A percentile compares a stretch with the other conserved stretches of the same genome.
Evolutionary conservation across 2,797 vertebrate genomes (phyloP).

Genomic region (Rhynchotus rufescens): DNA sequence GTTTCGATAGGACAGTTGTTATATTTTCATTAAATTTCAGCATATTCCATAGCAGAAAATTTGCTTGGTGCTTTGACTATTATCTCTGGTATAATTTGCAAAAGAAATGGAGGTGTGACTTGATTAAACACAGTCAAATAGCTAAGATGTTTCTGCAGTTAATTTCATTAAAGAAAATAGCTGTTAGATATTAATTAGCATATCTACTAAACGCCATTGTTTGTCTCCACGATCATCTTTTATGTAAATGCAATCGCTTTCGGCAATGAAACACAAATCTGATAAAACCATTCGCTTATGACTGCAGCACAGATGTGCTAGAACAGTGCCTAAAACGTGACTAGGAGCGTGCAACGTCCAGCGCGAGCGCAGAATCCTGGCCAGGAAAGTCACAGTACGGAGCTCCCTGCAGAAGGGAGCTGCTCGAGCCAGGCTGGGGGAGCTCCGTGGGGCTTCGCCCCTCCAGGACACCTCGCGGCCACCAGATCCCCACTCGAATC

Average conservation of each 20-base stretch:
- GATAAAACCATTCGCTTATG: background rate
- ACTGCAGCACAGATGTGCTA: background rate
- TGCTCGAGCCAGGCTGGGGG: no score
- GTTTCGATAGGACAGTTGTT: conserved; percentile 43
- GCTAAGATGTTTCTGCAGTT: conserved; percentile 44
- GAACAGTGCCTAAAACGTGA: background rate
- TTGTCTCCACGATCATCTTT: conserved; percentile 28
- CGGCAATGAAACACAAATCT: conserved; percentile 27
- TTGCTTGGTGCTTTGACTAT: conserved; percentile 51
- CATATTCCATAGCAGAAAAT: conserved; percentile 30
- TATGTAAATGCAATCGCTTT: conserved; percentile 41
- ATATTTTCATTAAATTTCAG: conserved; percentile 54
- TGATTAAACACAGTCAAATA: conserved; percentile 46
- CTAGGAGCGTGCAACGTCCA: background rate
- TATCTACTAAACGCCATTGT: conserved; percentile 49
- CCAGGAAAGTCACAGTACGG: background rate
- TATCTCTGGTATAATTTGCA: conserved; percentile 34
- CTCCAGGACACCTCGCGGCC: no score
- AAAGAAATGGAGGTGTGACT: conserved; percentile 52
- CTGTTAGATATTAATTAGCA: conserved; percentile 64
- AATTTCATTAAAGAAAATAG: conserved; percentile 65
- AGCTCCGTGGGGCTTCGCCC: no score
- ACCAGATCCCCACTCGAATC: background rate
- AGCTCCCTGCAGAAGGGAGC: background rate
- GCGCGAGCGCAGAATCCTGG: background rate